Conservation (phyloP, 2,888 invertebrate species). For the Strigamia maritima region DNA sequence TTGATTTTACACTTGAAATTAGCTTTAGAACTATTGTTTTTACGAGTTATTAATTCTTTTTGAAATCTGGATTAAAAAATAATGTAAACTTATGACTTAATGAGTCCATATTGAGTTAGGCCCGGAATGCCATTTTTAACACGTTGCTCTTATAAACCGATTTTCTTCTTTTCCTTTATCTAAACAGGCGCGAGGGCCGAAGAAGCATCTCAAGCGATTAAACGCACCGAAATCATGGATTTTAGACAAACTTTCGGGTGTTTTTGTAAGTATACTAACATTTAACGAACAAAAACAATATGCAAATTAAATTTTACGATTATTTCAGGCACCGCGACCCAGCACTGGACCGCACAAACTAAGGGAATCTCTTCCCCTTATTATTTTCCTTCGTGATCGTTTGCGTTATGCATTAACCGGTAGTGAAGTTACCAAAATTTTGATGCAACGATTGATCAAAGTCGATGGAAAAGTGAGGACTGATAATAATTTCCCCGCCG, state of each 20-base stretch:
- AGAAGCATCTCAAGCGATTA: slow-evolving; percentile 98
- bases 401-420: slow-evolving; percentile 97
- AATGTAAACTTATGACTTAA: background rate
- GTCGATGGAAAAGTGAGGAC: slow-evolving; percentile 98
- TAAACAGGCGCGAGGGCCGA: slow-evolving; percentile 86
- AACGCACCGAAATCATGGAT: slow-evolving; percentile 99
- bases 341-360: slow-evolving; percentile 97
- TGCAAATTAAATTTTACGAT: background rate
- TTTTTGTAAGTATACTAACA: slow-evolving; percentile 58
- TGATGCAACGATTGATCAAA: slow-evolving; percentile 96
- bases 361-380: slow-evolving; percentile 91
- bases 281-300: background rate
- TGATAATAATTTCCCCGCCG: slow-evolving; percentile 94
- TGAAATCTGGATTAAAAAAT: background rate
- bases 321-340: slow-evolving; percentile 78
- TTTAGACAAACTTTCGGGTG: slow-evolving; percentile 98
- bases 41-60: background rate
- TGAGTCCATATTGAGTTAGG: background rate
- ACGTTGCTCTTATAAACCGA: background rate
- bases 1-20: background rate
- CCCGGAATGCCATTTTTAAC: background rate
- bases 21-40: background rate
- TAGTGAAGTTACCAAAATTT: slow-evolving; percentile 94
- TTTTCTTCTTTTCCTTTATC: background rate
- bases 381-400: slow-evolving; percentile 94